Base-by-base conservation (phyloP, 2,888 invertebrate genomes). In the Eupithecia abbreviata region DNA sequence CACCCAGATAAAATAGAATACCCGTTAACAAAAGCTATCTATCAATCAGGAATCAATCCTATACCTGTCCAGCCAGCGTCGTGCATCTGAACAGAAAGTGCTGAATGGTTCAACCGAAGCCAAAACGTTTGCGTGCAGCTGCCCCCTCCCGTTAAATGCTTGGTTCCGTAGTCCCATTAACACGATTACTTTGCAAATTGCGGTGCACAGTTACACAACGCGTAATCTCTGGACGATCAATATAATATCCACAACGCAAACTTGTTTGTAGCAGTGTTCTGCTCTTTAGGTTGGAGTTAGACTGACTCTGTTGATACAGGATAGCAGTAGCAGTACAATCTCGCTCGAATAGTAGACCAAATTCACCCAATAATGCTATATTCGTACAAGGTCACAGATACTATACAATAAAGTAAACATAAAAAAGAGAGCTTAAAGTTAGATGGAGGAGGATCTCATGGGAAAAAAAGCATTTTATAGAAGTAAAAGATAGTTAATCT, bases 41-140 rank as follows among this genome's bases (percentile, higher is more conserved):
- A 62, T 67, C 13, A 72, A 47, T 71, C 68, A 47, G 65, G 5
- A 65, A 65, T 66, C 66, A 66, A 66, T 10, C 67, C 13, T 12
- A 2, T 18, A 69, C 30, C 43, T 69, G 43, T 69, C 47, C 69
- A 69, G 10, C 45, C 12, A n/a, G n/a, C 67, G n/a, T 68, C 43
- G 15, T 43, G 45, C 62, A 42, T 66, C 42, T 13, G 4, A 49
- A 69, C 69, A 69, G 69, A 69, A 69, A 47, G 47, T 18, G 12
- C 47, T 47, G 30, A 84, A 86, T 85, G 84, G 85, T 85, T 86
- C 84, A 80, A 82, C 79, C 82, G 85, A 84, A 81, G 82, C 79
- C 82, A 85, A 84, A 81, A 82, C 83, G 82, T 83, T 84, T 83
- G 85, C 90, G 90, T 90, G 71, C 77, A 77, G 77, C 77, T 77